Percentiles rank a stretch among this genome's conserved stretches.
phyloP scores from a whole-genome alignment of 2,888 invertebrate species.

The Synergus umbraculus region DNA sequence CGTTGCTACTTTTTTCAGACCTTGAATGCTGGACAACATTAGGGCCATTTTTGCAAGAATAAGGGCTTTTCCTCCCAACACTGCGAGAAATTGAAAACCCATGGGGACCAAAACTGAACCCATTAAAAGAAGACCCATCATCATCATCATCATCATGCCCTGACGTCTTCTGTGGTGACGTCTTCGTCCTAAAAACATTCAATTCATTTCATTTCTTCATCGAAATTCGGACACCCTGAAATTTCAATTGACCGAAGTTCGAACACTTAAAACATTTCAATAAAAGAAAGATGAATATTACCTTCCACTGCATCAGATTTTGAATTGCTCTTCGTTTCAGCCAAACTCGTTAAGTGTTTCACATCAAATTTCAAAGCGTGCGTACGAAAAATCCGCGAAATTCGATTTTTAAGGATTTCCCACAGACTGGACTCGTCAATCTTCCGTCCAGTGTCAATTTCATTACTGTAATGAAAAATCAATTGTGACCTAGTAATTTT shows the following conservation, averaged over 20 bases:
- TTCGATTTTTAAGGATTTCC: constrained; percentile 80
- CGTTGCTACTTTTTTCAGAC: constrained; percentile 86
- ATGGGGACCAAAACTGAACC: constrained; percentile 88
- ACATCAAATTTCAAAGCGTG: constrained; percentile 84
- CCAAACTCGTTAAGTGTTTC: constrained; percentile 66
- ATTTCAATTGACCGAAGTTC: not conserved
- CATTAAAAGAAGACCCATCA: constrained; percentile 87
- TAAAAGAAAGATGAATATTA: constrained; percentile 55
- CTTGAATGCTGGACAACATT: constrained; percentile 88
- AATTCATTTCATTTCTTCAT: not conserved
- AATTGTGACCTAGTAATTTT: not conserved
- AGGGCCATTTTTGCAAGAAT: constrained; percentile 90
- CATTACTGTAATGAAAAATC: constrained; percentile 49
- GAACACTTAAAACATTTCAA: not conserved
- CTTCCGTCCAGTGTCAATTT: constrained; percentile 69
- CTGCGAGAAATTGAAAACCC: constrained; percentile 91
- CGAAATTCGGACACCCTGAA: not conserved
- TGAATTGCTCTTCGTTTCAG: constrained; percentile 37
- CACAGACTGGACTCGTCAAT: constrained; percentile 80
- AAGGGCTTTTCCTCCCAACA: constrained; percentile 89
- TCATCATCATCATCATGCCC: constrained; percentile 87
- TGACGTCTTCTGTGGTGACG: constrained; percentile 81
- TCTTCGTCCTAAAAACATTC: constrained; percentile 61
- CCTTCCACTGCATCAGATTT: constrained; percentile 73
- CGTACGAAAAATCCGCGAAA: constrained; percentile 81